Evolutionary conservation across 2,888 invertebrate genomes (phyloP), one percentile per base, ranked within the genome.

Genomic region (Diaphora mendica): DNA sequence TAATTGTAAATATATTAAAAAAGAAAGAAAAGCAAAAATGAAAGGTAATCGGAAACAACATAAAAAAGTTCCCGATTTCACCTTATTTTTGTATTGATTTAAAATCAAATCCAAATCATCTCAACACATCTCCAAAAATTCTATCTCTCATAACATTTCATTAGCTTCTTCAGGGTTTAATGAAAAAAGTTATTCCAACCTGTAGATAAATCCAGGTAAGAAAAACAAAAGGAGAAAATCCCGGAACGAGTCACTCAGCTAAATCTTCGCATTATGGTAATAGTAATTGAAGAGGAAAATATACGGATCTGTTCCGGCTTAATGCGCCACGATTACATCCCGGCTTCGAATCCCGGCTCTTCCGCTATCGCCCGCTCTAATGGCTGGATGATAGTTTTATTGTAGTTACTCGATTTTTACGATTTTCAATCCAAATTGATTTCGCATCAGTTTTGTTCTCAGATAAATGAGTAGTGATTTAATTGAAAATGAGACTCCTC

Each of bases 201-300:
- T 67, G 67, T 48, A 67, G 20, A 48, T 33, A 67, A 67, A 48
- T 13, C 23, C 26, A 33, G 48, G 17, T 48, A 33, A 33, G 23
- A 67, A 44, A 48, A 67, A 67, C n/a, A 66, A 62, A 62, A 62
- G 26, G 17, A 30, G 62, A 48, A 30, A 11, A 35, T 35, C 65
- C 13, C 30, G 30, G 26, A 30, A 67, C 44, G 67, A 33, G 11
- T 48, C 48, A 20, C 48, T 48, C 67, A 33, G 39, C 42, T 71
- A 73, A 79, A 76, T 79, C 73, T 79, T 73, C 64, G 48, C 42
- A 71, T 82, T 79, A 81, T 80, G 80, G 80, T 82, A 78, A 81
- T 80, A 72, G 72, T 75, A 80, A 80, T 80, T 76, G 80, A 82
- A 78, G 67, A 48, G 74, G 67, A 75, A 78, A 76, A 66, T 79